A percentile compares a stretch with the other conserved stretches of the same genome.
phyloP scores from a whole-genome alignment of 2,113 vertebrate genomes.

The Pterocles gutturalis region DNA sequence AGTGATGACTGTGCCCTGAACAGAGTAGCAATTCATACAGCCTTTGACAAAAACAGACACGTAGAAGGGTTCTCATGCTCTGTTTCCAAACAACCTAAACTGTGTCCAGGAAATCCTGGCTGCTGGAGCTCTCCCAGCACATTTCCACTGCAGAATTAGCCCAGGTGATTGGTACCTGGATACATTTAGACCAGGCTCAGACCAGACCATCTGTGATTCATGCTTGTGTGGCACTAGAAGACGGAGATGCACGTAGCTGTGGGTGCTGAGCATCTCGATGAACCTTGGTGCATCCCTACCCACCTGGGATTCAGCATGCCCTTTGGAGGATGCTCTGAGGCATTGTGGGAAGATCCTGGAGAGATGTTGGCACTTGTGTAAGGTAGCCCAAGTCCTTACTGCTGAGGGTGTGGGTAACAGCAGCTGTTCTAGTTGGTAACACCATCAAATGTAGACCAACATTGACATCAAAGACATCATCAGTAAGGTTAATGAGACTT shows the following conservation, averaged over 20 bases:
- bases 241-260: neutral
- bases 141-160: neutral
- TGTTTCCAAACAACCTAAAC: constrained; percentile 21
- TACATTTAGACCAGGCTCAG: neutral
- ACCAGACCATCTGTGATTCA: neutral
- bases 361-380: neutral
- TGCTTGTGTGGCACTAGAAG: neutral
- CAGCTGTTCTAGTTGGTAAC: neutral
- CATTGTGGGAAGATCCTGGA: neutral
- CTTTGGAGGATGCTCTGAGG: neutral
- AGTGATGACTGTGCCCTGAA: neutral
- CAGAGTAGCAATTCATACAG: neutral
- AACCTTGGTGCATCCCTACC: neutral
- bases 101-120: neutral
- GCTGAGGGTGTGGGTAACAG: neutral
- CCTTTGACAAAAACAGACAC: constrained; percentile 10
- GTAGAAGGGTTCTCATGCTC: neutral
- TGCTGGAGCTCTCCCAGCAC: neutral
- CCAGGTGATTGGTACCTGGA: neutral
- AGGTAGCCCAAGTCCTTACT: neutral
- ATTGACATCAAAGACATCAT: fast-evolving
- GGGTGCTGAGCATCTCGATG: neutral
- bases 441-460: neutral
- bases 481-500: neutral
- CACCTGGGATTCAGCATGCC: neutral